Evolutionary conservation across 2,113 vertebrate species (phyloP).

Genomic region (Leucopsar rothschildi): DNA sequence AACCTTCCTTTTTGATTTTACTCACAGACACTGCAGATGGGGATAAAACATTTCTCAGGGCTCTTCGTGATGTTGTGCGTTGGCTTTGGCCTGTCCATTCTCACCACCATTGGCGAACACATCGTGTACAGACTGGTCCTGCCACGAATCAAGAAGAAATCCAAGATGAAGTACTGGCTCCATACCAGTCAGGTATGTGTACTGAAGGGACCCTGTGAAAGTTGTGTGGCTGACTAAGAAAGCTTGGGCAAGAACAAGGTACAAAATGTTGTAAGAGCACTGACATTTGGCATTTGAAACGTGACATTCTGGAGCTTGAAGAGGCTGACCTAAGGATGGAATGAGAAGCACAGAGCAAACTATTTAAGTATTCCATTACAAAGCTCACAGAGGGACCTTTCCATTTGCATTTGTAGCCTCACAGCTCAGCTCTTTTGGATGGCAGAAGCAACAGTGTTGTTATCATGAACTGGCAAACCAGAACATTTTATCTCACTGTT

Average conservation of each 20-base stretch:
- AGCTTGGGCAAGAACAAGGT: neutral
- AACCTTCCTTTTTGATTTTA: neutral
- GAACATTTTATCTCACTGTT: neutral
- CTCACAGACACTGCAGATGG: slow-evolving; percentile 94
- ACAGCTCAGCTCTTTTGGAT: neutral
- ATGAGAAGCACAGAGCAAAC: neutral
- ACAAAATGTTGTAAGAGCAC: neutral
- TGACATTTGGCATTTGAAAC: neutral
- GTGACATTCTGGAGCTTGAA: neutral
- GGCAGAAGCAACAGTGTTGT: neutral
- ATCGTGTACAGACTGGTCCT: slow-evolving; percentile 88
- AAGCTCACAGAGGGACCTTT: neutral
- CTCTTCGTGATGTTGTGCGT: slow-evolving; percentile 94
- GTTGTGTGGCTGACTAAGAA: neutral
- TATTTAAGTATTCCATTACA: neutral
- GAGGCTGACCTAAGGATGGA: neutral
- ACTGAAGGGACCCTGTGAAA: neutral
- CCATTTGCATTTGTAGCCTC: neutral
- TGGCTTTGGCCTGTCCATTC: slow-evolving; percentile 89
- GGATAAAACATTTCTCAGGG: slow-evolving; percentile 96
- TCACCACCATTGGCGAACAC: slow-evolving; percentile 93
- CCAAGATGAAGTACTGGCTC: slow-evolving; percentile 91
- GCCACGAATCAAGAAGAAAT: slow-evolving; percentile 88
- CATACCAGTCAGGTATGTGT: slow-evolving; percentile 92
- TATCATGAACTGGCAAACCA: neutral